Conservation (phyloP, 2,113 vertebrate genomes). For the Chlamydotis undulata region DNA sequence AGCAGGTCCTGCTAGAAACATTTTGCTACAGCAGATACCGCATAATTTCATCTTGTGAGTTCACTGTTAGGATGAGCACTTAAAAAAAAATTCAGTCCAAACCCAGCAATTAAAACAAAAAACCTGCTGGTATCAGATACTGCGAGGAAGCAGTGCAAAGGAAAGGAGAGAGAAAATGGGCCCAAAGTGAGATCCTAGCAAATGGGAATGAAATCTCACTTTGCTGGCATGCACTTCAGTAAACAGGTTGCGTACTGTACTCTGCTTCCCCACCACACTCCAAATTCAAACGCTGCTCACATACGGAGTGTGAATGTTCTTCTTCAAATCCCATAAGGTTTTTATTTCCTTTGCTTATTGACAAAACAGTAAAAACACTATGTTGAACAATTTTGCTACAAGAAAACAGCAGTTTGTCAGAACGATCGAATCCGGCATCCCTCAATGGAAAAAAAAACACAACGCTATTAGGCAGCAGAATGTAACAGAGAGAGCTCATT, state of each 20-base stretch:
- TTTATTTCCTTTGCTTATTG: slow-evolving; percentile 65
- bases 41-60: neutral
- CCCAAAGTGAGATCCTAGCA: neutral
- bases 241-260: slow-evolving; percentile 63
- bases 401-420: slow-evolving; percentile 70
- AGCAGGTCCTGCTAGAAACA: neutral
- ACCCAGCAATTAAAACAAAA: neutral
- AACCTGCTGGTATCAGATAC: neutral
- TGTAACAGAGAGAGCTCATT: slow-evolving; percentile 14
- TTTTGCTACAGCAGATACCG: neutral
- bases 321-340: slow-evolving; percentile 63
- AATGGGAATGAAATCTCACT: slow-evolving; percentile 14
- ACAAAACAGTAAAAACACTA: slow-evolving; percentile 65
- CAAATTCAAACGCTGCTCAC: slow-evolving; percentile 68
- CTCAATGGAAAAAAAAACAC: slow-evolving; percentile 3
- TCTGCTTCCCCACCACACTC: slow-evolving; percentile 52
- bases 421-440: slow-evolving; percentile 16
- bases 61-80: neutral
- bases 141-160: neutral
- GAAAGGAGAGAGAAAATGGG: slow-evolving; percentile 8
- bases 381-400: slow-evolving; percentile 58
- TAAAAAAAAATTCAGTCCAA: neutral
- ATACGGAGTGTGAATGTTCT: slow-evolving; percentile 69
- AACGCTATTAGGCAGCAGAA: neutral
- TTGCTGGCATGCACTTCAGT: slow-evolving; percentile 49